A percentile compares a stretch with the other conserved stretches of the same genome.
Conservation (phyloP, 2,797 vertebrate genomes). For the Chelmon rostratus region DNA sequence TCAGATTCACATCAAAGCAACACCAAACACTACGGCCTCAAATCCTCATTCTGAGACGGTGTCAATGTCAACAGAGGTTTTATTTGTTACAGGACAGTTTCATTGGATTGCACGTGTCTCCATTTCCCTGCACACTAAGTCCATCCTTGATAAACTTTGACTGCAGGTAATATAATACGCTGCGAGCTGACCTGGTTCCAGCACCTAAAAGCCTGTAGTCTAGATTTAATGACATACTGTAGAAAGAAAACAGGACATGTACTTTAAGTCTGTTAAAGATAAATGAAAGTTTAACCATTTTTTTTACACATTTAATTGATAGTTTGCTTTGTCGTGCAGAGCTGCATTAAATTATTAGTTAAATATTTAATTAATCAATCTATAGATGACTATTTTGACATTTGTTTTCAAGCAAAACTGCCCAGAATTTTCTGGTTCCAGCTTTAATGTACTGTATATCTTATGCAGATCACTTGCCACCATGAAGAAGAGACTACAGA, state of each 20-base stretch:
- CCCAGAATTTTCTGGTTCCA: background rate
- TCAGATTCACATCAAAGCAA: constrained; percentile 1
- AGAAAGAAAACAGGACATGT: background rate
- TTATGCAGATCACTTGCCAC: background rate
- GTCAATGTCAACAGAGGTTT: background rate
- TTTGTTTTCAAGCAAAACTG: background rate
- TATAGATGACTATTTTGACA: background rate
- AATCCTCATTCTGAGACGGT: background rate
- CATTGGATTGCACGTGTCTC: constrained; percentile 1
- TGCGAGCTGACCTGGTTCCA: constrained; percentile 2
- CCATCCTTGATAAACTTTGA: constrained; percentile 12
- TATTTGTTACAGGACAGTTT: constrained; percentile 22
- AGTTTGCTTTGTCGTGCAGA: background rate
- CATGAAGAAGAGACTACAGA: background rate
- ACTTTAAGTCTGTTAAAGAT: background rate
- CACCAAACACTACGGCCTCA: background rate
- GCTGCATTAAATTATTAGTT: background rate
- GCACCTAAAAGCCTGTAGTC: background rate
- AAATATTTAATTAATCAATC: background rate
- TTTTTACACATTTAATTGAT: background rate
- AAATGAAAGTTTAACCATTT: background rate
- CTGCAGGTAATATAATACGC: constrained; percentile 2
- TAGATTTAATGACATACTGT: background rate
- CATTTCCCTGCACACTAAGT: background rate
- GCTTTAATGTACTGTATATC: background rate